Evolutionary conservation across 2,888 invertebrate genomes (phyloP).

Genomic region (Nemotelus pantherinus): DNA sequence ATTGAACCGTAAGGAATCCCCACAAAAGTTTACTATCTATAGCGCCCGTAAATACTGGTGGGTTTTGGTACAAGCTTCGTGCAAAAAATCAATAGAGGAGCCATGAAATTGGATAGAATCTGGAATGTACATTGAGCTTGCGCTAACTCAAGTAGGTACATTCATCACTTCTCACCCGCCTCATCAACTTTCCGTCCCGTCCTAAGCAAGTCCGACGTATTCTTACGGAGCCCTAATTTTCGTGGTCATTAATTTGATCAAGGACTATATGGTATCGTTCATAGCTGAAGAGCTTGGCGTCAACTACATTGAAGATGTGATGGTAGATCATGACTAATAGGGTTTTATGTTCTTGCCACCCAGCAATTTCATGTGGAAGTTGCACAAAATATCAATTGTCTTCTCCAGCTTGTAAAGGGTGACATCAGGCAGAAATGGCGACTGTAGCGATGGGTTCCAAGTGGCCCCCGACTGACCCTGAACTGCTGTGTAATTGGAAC

Average conservation of each 20-base stretch:
- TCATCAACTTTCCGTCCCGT: not conserved
- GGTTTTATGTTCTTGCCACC: not conserved
- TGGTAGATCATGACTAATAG: conserved; percentile 21
- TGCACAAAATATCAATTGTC: not conserved
- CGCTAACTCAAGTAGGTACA: conserved; percentile 13
- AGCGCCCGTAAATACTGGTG: conserved; percentile 15
- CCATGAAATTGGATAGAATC: conserved; percentile 12
- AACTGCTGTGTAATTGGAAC: conserved; percentile 27
- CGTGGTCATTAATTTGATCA: not conserved
- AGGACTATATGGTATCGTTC: not conserved
- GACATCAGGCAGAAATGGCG: not conserved
- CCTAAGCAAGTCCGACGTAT: not conserved
- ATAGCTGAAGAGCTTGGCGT: too few relatives aligned
- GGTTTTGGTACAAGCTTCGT: conserved; percentile 11
- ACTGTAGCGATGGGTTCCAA: conserved; percentile 2
- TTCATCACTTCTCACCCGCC: conserved; percentile 8
- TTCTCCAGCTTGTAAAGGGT: not conserved
- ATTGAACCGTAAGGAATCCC: conserved; percentile 30
- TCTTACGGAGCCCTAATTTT: conserved; percentile 8
- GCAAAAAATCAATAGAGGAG: conserved; percentile 32
- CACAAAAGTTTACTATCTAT: conserved; percentile 21
- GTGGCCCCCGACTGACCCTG: conserved; percentile 39
- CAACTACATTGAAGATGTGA: not conserved
- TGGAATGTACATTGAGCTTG: conserved; percentile 25
- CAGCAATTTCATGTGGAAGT: not conserved